Base-by-base conservation (phyloP, 2,888 invertebrate genomes). In the Atherix ibis region DNA sequence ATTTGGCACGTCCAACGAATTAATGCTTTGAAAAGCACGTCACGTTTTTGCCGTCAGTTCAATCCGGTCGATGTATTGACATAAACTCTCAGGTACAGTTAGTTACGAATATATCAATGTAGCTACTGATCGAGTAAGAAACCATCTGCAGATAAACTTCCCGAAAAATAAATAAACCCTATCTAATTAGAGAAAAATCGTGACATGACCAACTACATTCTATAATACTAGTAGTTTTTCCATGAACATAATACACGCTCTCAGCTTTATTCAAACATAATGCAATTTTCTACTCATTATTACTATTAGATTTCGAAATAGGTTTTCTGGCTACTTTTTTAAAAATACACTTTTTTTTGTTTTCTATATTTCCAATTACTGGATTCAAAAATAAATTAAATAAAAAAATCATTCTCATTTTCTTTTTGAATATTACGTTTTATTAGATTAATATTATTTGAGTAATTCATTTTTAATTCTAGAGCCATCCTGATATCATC, bases 401-500 rank as follows among this genome's bases (percentile, higher is more conserved):
- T 10, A 6, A 22, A 22, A 8, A 6, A 22, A 22, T 22, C 10
- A 22, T 22, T 22, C 22, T 22, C 22, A 27, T n/a, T 24, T 32
- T 5, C 6, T 12, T 12, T 25, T 25, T 10, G n/a, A 16, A 29
- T 26, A 16, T 15, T 10, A 15, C 12, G 5, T 12, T 10, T 3
- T 3, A 14, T 26, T n/a, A 24, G 17, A 33, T 25, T 18, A n/a
- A 36, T 22, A 34, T 40, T 31, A 8, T 17, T 18, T n/a, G 4
- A 16, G 34, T 14, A 29, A 22, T 22, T 8, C 6, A 22, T 8
- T 8, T 8, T 8, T 8, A 22, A 22, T 8, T 12, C 64, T 68
- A 80, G 35, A 80, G 66, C 80, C 80, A 80, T 2, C 80, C 80
- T 12, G 78, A 73, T 40, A 78, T 71, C 42, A 76, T 66, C 58